Evolutionary conservation across 2,888 invertebrate species (phyloP).

Genomic region (Ecliptopera silaceata): DNA sequence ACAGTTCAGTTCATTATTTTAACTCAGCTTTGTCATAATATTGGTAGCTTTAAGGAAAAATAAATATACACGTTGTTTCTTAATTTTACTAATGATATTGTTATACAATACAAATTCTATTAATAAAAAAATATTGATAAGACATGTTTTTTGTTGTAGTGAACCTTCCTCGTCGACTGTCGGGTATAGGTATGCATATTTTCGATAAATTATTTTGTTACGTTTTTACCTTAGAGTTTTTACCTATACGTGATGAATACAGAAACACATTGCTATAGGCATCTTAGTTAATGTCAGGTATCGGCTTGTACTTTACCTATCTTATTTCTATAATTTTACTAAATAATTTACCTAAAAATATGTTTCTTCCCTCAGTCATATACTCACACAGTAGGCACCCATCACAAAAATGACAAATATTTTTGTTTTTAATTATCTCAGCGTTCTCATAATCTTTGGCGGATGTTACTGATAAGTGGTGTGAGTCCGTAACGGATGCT

Average conservation of each 20-base stretch:
- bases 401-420: neutral
- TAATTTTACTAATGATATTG: conserved; percentile 54
- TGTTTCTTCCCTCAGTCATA: no score
- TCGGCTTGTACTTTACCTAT: no score
- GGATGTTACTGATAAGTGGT: conserved; percentile 68
- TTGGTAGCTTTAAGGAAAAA: conserved; percentile 25
- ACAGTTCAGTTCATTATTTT: conserved; percentile 15
- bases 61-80: conserved; percentile 27
- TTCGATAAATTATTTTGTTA: no score
- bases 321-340: no score
- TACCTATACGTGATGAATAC: no score
- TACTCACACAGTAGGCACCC: no score
- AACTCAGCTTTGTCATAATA: conserved; percentile 17
- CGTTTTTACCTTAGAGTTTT: no score
- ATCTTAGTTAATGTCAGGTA: no score
- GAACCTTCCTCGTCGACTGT: no score
- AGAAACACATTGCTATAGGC: no score
- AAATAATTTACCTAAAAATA: no score
- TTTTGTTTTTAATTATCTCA: conserved; percentile 31
- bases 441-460: conserved; percentile 38
- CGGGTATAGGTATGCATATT: no score
- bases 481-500: conserved; percentile 58
- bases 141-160: conserved; percentile 1
- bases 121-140: conserved; percentile 50
- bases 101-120: conserved; percentile 48